phyloP scores from a whole-genome alignment of 2,888 invertebrate species.

The Cryptophagus acutangulus region DNA sequence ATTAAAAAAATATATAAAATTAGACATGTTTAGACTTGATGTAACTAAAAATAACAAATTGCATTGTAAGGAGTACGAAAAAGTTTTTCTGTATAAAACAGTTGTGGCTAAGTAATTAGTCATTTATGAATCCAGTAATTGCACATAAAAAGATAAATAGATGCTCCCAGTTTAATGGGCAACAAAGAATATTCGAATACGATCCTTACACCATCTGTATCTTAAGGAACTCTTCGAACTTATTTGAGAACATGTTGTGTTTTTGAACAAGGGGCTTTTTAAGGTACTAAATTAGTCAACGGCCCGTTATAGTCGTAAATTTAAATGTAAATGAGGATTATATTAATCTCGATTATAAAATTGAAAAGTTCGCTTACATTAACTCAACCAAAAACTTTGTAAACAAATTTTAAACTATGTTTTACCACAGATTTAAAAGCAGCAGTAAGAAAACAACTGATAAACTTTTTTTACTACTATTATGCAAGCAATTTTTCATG shows the following conservation, averaged over 20 bases:
- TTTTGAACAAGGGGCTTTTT: slow-evolving; percentile 37
- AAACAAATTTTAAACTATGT: background rate
- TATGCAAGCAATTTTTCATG: too few species aligned
- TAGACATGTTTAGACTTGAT: too few species aligned
- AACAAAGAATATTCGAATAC: slow-evolving; percentile 28
- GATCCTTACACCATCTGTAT: slow-evolving; percentile 32
- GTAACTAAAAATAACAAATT: slow-evolving; percentile 36
- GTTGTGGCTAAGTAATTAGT: slow-evolving; percentile 47
- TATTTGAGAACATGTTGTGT: slow-evolving; percentile 30
- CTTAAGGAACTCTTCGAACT: slow-evolving; percentile 28
- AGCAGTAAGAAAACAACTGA: too few species aligned
- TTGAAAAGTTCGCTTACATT: slow-evolving; percentile 31
- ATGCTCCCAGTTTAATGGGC: slow-evolving; percentile 44
- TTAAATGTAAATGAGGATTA: slow-evolving; percentile 44
- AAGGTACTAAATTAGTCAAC: slow-evolving; percentile 45
- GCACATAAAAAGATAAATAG: slow-evolving; percentile 50
- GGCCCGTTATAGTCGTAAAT: slow-evolving; percentile 37
- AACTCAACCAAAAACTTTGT: background rate
- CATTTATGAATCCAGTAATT: slow-evolving; percentile 49
- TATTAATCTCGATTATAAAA: slow-evolving; percentile 42
- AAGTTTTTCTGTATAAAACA: slow-evolving; percentile 40
- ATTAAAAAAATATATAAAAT: too few species aligned
- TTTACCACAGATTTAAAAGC: too few species aligned
- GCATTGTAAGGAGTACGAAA: slow-evolving; percentile 40
- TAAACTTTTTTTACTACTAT: too few species aligned